These are phyloP conservation scores for Dasysyrphus tricinctus DNA, from an alignment of 2,888 invertebrate species.

Conservation along the genomic window DNA sequence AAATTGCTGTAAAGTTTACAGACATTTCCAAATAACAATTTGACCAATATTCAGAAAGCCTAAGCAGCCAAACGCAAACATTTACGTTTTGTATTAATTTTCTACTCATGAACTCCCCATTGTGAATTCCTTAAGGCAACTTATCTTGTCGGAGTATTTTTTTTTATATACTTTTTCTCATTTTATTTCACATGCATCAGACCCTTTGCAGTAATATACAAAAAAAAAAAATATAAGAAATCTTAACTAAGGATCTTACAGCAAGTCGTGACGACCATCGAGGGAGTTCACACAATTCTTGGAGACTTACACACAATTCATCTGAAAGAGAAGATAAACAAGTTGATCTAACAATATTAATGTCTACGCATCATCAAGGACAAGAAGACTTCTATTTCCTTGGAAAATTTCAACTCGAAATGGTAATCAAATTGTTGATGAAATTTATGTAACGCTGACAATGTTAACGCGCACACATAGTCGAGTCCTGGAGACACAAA, in stretches of 20 bases:
- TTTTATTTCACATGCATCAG: not conserved
- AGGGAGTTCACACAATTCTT: constrained; percentile 24
- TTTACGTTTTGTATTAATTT: not conserved
- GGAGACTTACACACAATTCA: not conserved
- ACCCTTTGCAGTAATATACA: not conserved
- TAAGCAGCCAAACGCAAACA: not conserved
- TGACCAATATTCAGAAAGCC: too few species aligned
- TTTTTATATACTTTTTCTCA: not conserved
- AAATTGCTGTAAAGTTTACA: too few species aligned
- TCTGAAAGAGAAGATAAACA: constrained; percentile 25
- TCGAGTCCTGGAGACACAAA: constrained; percentile 36
- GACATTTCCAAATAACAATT: too few species aligned
- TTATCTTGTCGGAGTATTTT: not conserved
- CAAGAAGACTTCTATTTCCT: constrained; percentile 34
- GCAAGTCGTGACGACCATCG: constrained; percentile 58
- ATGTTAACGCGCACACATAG: too few species aligned
- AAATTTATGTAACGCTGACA: constrained; percentile 48
- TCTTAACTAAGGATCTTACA: constrained; percentile 40
- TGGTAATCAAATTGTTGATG: constrained; percentile 60
- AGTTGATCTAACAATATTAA: constrained; percentile 33
- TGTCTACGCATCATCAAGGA: constrained; percentile 21
- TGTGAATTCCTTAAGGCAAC: not conserved
- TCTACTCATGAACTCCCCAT: not conserved
- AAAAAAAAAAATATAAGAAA: constrained; percentile 30
- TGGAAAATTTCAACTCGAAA: constrained; percentile 26